Percentiles rank a stretch among this genome's conserved stretches.
Conservation (phyloP, 2,113 vertebrate genomes). For the Scomber colias region DNA sequence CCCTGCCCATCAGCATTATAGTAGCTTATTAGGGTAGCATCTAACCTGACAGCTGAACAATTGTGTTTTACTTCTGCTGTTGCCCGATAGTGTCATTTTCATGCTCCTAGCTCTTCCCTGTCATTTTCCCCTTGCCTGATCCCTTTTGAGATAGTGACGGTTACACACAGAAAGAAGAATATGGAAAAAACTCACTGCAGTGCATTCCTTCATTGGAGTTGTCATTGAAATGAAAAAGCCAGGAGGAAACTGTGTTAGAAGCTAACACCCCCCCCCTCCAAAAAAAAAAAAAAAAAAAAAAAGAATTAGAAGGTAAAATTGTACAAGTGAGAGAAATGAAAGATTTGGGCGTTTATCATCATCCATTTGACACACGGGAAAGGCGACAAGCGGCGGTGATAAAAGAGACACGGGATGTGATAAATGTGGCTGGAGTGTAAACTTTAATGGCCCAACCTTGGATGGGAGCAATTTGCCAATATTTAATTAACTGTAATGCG, state of each 20-base stretch:
- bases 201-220: constrained; percentile 57
- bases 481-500: constrained; percentile 82
- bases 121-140: constrained; percentile 67
- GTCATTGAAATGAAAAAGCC: constrained; percentile 72
- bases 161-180: constrained; percentile 46
- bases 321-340: constrained; percentile 44
- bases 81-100: constrained; percentile 59
- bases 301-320: constrained; percentile 36
- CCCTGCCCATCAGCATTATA: constrained; percentile 62
- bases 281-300: constrained; percentile 22
- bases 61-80: constrained; percentile 60
- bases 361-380: constrained; percentile 64
- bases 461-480: constrained; percentile 75
- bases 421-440: constrained; percentile 71
- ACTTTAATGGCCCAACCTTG: constrained; percentile 75
- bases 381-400: constrained; percentile 60
- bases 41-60: constrained; percentile 62
- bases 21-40: constrained; percentile 49
- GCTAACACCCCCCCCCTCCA: background rate
- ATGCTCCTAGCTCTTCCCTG: constrained; percentile 60
- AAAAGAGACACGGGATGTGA: constrained; percentile 68
- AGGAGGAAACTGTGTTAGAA: constrained; percentile 30
- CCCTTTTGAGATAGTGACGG: constrained; percentile 64
- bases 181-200: constrained; percentile 53
- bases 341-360: constrained; percentile 68